Evolutionary conservation across 2,888 invertebrate species (phyloP).

Genomic region (Beris morrisii): DNA sequence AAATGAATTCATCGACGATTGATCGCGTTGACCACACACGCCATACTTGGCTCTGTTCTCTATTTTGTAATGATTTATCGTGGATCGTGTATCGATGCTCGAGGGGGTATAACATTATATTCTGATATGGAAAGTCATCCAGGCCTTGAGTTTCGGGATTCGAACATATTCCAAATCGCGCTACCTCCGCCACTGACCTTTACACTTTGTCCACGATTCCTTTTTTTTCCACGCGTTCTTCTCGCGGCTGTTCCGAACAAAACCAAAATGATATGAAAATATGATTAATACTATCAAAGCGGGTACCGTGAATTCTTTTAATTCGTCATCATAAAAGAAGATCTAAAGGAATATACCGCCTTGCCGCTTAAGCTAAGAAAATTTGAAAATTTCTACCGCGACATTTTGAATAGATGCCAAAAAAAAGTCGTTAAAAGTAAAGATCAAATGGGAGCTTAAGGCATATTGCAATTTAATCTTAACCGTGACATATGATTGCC

Average conservation of each 20-base stretch:
- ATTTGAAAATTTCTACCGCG: neutral
- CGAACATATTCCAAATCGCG: too few relatives aligned
- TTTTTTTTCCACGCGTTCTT: too few relatives aligned
- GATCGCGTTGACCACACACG: too few relatives aligned
- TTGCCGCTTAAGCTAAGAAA: neutral
- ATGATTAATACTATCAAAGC: slow-evolving; percentile 21
- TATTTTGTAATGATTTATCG: too few relatives aligned
- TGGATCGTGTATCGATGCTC: too few relatives aligned
- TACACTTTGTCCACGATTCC: too few relatives aligned
- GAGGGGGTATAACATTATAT: too few relatives aligned
- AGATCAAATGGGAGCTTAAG: slow-evolving; percentile 26
- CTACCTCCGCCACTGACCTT: too few relatives aligned
- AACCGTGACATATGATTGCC: slow-evolving; percentile 33
- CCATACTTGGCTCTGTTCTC: too few relatives aligned
- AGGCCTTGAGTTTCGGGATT: too few relatives aligned
- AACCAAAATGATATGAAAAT: slow-evolving; percentile 11
- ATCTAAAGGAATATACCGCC: slow-evolving; percentile 15
- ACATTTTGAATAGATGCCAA: neutral
- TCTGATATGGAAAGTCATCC: too few relatives aligned
- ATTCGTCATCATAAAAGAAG: slow-evolving; percentile 20
- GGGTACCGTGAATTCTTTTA: slow-evolving; percentile 22
- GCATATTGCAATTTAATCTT: slow-evolving; percentile 14
- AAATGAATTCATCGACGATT: neutral
- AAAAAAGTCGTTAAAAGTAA: slow-evolving; percentile 1
- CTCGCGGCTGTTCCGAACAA: too few relatives aligned